phyloP scores from a whole-genome alignment of 2,797 vertebrate species.

The Cuculus canorus region DNA sequence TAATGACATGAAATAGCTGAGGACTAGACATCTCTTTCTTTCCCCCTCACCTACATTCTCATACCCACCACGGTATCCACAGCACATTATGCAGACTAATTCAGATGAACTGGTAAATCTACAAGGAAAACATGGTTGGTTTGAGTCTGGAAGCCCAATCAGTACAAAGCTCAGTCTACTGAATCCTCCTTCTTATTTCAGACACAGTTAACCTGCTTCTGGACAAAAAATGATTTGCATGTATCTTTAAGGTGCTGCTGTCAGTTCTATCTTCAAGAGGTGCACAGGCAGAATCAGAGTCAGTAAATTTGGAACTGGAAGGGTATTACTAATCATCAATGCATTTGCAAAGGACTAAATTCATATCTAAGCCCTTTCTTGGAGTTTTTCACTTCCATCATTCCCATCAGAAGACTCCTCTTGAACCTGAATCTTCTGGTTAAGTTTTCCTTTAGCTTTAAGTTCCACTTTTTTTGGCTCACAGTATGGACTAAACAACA shows the following conservation, averaged over 20 bases:
- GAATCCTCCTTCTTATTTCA: background rate
- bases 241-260: background rate
- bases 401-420: background rate
- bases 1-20: background rate
- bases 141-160: background rate
- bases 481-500: background rate
- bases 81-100: background rate
- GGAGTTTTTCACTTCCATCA: background rate
- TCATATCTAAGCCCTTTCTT: background rate
- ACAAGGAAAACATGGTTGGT: background rate
- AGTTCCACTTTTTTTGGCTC: background rate
- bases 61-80: background rate
- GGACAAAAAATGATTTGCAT: no score
- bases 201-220: background rate
- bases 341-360: background rate
- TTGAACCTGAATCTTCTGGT: background rate
- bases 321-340: background rate
- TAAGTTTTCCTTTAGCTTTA: background rate
- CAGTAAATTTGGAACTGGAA: background rate
- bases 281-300: background rate
- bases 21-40: background rate
- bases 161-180: background rate
- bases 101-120: background rate
- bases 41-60: accelerated
- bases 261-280: background rate